Percentiles rank a stretch among this genome's conserved stretches.
Conservation (phyloP, 2,797 vertebrate species). For the Protosalanx chinensis region DNA sequence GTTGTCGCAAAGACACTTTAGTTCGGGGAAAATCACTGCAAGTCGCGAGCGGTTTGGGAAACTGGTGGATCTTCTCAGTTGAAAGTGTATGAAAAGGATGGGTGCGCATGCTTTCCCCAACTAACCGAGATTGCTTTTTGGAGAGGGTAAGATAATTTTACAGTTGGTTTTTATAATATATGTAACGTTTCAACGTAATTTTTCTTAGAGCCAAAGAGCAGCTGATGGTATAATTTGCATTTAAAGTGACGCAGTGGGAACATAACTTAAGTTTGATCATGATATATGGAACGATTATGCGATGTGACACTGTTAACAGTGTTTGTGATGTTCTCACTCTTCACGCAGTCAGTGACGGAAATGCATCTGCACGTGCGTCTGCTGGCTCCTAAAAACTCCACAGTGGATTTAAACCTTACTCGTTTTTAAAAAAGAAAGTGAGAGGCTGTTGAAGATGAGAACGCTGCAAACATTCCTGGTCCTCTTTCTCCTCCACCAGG, state of each 20-base stretch:
- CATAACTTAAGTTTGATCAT: background rate
- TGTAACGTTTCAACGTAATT: background rate
- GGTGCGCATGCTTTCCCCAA: conserved; percentile 14
- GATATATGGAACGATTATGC: background rate
- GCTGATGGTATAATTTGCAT: background rate
- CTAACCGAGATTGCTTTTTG: conserved; percentile 42
- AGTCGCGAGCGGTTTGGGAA: conserved; percentile 32
- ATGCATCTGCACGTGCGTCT: conserved; percentile 56
- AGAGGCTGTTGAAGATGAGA: conserved; percentile 67
- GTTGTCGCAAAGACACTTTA: conserved; percentile 25
- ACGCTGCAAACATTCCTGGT: conserved; percentile 62
- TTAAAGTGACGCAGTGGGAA: background rate
- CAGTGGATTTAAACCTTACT: conserved; percentile 63
- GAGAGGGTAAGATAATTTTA: conserved; percentile 40
- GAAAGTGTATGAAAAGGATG: conserved; percentile 50
- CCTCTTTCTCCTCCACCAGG: conserved; percentile 70
- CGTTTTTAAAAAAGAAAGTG: conserved; percentile 56
- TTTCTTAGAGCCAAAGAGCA: conserved; percentile 5
- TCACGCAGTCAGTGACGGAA: conserved; percentile 52
- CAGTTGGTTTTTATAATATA: background rate
- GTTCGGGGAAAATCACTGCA: conserved; percentile 23
- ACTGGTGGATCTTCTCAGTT: conserved; percentile 38
- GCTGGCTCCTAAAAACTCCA: conserved; percentile 50
- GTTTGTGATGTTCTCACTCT: conserved; percentile 11
- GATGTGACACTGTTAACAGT: background rate